Evolutionary conservation across 2,113 vertebrate genomes (phyloP).

Genomic region (Urocynchramus pylzowi): DNA sequence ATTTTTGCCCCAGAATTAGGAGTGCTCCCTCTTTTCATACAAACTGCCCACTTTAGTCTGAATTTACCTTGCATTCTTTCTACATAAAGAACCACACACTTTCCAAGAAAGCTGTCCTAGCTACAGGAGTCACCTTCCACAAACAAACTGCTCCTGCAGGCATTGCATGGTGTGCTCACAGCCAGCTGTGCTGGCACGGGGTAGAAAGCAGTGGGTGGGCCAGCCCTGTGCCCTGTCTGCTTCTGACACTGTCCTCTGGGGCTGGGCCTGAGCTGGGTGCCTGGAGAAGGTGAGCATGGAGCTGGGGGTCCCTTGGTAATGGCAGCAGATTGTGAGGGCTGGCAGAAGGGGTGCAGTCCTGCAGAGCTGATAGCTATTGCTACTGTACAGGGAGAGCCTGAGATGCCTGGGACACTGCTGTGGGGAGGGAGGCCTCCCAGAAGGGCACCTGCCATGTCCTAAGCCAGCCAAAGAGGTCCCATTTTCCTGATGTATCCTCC

Average conservation of each 20-base stretch:
- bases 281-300: background rate
- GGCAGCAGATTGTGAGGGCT: background rate
- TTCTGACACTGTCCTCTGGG: background rate
- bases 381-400: background rate
- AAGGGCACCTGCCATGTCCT: background rate
- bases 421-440: background rate
- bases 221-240: fast-evolving
- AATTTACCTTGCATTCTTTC: background rate
- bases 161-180: fast-evolving
- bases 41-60: background rate
- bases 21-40: background rate
- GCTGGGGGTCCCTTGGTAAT: fast-evolving
- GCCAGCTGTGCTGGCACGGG: background rate
- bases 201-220: background rate
- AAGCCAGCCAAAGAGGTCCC: too few species aligned
- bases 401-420: background rate
- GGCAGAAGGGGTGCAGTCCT: background rate
- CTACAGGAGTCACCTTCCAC: background rate
- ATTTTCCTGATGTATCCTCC: background rate
- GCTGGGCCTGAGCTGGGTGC: background rate
- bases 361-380: background rate
- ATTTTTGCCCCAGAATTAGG: background rate
- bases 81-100: background rate
- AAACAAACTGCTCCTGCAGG: background rate
- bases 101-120: background rate